These are phyloP conservation scores for Muscicapa adusta DNA, from an alignment of 2,113 vertebrate species.

Conservation along the genomic window DNA sequence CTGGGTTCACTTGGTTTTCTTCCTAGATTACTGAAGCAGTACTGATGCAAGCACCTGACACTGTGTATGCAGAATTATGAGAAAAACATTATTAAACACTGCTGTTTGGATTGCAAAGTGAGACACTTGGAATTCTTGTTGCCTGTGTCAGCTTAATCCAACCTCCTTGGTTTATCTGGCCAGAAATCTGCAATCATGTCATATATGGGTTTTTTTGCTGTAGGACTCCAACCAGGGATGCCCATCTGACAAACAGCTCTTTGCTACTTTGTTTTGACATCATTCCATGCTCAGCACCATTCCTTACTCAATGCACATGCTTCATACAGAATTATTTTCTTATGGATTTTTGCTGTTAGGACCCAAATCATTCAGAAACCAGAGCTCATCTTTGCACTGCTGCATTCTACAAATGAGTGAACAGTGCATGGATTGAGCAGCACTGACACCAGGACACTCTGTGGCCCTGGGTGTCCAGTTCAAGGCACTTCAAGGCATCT, in stretches of 20 bases:
- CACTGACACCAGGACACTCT: background rate
- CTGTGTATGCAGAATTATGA: background rate
- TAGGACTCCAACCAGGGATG: background rate
- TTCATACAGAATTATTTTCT: background rate
- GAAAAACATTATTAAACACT: background rate
- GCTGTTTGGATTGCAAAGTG: background rate
- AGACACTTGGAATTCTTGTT: background rate
- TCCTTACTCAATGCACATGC: background rate
- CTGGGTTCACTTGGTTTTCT: background rate
- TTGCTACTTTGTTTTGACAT: background rate
- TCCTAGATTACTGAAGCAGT: background rate
- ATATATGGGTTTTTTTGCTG: background rate
- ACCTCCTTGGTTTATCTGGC: background rate
- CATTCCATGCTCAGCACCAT: background rate
- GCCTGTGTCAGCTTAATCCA: background rate
- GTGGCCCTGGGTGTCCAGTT: background rate
- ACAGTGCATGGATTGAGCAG: accelerated
- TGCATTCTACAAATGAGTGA: background rate
- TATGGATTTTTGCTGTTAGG: background rate
- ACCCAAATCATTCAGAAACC: background rate
- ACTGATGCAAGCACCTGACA: background rate
- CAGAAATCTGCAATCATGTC: background rate
- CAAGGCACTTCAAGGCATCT: background rate
- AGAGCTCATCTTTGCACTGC: background rate
- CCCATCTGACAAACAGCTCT: background rate